phyloP scores from a whole-genome alignment of 1,140 invertebrate genomes.

The Leptinotarsa undecemlineata region DNA sequence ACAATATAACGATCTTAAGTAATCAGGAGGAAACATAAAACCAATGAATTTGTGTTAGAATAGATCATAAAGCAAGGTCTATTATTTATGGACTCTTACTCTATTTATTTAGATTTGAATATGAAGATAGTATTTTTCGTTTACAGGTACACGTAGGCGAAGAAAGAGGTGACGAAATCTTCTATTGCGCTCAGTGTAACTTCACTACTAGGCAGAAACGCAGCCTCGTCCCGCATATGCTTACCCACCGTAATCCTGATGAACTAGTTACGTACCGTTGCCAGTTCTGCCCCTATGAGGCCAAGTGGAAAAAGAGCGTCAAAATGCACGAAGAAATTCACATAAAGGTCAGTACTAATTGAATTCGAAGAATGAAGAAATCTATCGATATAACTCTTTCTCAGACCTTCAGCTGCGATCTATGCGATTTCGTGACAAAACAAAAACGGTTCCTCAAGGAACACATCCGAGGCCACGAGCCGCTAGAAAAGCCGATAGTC shows the following conservation, averaged over 20 bases:
- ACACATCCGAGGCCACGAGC: neutral
- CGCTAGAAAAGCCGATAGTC: neutral
- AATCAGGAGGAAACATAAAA: too few relatives aligned
- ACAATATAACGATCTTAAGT: too few relatives aligned
- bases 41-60: too few relatives aligned
- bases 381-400: neutral
- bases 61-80: too few relatives aligned
- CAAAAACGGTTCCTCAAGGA: neutral
- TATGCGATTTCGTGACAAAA: slow-evolving; percentile 12
- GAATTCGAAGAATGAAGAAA: neutral
- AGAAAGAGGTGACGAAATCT: neutral
- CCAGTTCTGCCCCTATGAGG: neutral
- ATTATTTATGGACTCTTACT: too few relatives aligned
- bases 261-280: neutral
- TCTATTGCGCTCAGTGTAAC: slow-evolving; percentile 5
- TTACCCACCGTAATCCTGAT: slow-evolving; percentile 4
- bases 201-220: slow-evolving; percentile 12
- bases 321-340: slow-evolving; percentile 12
- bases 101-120: too few relatives aligned
- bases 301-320: slow-evolving; percentile 14
- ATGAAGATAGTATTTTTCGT: neutral
- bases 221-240: neutral
- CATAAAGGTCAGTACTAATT: neutral
- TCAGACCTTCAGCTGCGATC: slow-evolving; percentile 12
- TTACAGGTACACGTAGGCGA: neutral